Conservation (phyloP, 2,888 invertebrate genomes). For the Isoperla grammatica region DNA sequence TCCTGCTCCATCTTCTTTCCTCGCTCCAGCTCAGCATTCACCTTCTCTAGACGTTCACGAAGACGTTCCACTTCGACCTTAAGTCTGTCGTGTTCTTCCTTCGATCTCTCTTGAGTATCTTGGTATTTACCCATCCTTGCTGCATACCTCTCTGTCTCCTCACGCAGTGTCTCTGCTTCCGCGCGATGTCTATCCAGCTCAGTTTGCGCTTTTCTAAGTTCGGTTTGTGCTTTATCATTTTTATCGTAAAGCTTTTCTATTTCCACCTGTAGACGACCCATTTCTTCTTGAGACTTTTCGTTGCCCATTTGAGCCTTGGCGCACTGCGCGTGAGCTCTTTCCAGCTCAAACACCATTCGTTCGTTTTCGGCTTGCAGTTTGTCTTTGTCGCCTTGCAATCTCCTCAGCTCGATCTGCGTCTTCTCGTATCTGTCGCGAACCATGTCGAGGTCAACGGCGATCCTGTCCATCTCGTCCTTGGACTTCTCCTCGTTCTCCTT, state of each 20-base stretch:
- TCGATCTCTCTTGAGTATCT: slow-evolving; percentile 57
- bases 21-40: slow-evolving; percentile 70
- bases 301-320: slow-evolving; percentile 78
- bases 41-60: slow-evolving; percentile 73
- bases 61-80: slow-evolving; percentile 77
- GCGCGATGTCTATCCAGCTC: slow-evolving; percentile 64
- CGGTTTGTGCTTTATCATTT: slow-evolving; percentile 77
- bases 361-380: slow-evolving; percentile 80
- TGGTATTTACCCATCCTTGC: slow-evolving; percentile 71
- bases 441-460: slow-evolving; percentile 77
- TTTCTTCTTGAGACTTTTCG: slow-evolving; percentile 86
- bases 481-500: slow-evolving; percentile 90
- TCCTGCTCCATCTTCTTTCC: slow-evolving; percentile 65
- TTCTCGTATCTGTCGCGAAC: slow-evolving; percentile 85
- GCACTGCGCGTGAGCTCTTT: slow-evolving; percentile 79
- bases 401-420: slow-evolving; percentile 74
- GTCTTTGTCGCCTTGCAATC: slow-evolving; percentile 78
- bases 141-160: slow-evolving; percentile 69
- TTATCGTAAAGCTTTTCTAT: slow-evolving; percentile 88
- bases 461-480: slow-evolving; percentile 73
- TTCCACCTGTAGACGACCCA: slow-evolving; percentile 78
- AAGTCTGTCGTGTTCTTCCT: slow-evolving; percentile 70
- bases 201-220: slow-evolving; percentile 72
- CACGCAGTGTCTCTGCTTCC: slow-evolving; percentile 71
- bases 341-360: slow-evolving; percentile 77